These are phyloP conservation scores for Orthosia gracilis DNA, from an alignment of 2,888 invertebrate species.

Conservation along the genomic window DNA sequence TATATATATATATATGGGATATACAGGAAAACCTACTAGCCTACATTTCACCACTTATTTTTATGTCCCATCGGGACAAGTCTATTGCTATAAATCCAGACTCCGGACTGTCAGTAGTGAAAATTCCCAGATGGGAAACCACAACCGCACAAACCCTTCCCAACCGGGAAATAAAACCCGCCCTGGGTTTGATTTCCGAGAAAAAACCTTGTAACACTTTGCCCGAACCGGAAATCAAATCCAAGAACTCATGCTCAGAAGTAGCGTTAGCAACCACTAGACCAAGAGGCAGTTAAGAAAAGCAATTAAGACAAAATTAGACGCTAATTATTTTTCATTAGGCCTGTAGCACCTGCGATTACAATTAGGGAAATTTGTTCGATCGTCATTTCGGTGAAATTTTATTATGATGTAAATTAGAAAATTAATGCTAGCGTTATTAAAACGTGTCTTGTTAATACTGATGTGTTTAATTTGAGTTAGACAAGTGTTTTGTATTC, in stretches of 20 bases:
- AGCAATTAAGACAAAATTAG: conserved; percentile 34
- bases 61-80: too few species aligned
- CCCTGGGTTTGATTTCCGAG: too few species aligned
- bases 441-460: background rate
- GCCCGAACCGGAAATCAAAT: background rate
- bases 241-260: background rate
- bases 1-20: too few species aligned
- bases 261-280: background rate
- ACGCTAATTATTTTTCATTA: conserved; percentile 47
- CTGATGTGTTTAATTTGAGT: background rate
- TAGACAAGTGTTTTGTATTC: background rate
- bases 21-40: too few species aligned
- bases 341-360: conserved; percentile 20
- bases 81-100: too few species aligned
- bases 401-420: conserved; percentile 42
- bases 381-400: conserved; percentile 6
- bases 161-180: too few species aligned
- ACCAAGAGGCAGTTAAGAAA: conserved; percentile 4
- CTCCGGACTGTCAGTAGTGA: too few species aligned
- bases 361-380: conserved; percentile 33
- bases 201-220: too few species aligned
- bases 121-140: too few species aligned
- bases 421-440: conserved; percentile 18
- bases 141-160: too few species aligned
- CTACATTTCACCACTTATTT: too few species aligned